These are phyloP conservation scores for Drosophila sechellia DNA, from an alignment of 1,140 invertebrate species.

Conservation along the genomic window DNA sequence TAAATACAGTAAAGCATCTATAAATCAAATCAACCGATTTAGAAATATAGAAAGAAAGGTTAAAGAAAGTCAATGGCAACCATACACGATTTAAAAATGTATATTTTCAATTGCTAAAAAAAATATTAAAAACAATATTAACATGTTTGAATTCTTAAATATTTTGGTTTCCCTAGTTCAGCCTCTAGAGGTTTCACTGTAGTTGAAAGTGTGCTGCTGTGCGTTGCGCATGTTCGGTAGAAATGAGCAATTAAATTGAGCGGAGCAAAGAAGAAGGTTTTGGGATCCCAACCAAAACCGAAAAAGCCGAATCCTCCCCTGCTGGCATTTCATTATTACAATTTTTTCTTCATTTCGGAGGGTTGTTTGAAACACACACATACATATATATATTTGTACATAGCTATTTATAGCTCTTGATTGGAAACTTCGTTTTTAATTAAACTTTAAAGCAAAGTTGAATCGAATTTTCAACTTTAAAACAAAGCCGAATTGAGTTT, in stretches of 20 bases:
- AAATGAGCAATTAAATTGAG: slow-evolving; percentile 67
- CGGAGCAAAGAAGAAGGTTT: slow-evolving; percentile 26
- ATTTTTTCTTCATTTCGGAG: slow-evolving; percentile 12
- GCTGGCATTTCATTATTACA: slow-evolving; percentile 47
- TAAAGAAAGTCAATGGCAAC: neutral
- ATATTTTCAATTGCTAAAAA: no score
- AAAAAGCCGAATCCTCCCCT: slow-evolving; percentile 38
- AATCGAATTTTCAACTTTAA: neutral
- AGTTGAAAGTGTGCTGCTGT: slow-evolving; percentile 46
- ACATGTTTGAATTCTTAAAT: no score
- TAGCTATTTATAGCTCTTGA: slow-evolving; percentile 21
- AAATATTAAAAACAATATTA: no score
- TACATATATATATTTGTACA: neutral
- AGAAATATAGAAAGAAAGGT: no score
- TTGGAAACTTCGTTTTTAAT: slow-evolving; percentile 54
- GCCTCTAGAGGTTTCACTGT: slow-evolving; percentile 1
- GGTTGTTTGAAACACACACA: slow-evolving; percentile 20
- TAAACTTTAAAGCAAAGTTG: slow-evolving; percentile 28
- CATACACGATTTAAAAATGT: no score
- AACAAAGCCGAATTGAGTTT: neutral
- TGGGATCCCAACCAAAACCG: slow-evolving; percentile 9
- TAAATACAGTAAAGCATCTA: slow-evolving; percentile 17
- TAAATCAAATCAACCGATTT: neutral
- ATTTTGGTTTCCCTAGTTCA: neutral
- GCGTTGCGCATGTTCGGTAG: slow-evolving; percentile 70